A percentile compares a stretch with the other conserved stretches of the same genome.
phyloP scores from a whole-genome alignment of 2,888 invertebrate species.

The Melanargia galathea region DNA sequence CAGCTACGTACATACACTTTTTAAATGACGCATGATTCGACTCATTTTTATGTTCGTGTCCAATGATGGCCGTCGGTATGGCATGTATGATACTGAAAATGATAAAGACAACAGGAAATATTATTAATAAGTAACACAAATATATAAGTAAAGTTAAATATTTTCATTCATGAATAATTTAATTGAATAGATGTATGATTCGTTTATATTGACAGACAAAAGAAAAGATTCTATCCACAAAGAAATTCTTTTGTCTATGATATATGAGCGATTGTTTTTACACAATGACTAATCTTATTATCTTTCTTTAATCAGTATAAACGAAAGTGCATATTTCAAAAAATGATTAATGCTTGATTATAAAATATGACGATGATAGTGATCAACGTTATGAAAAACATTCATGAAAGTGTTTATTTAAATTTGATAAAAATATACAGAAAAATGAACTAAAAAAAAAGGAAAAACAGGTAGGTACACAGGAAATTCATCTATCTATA shows the following conservation, averaged over 20 bases:
- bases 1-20: slow-evolving; percentile 77
- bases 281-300: not conserved
- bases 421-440: too few species aligned
- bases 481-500: too few species aligned
- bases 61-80: slow-evolving; percentile 55
- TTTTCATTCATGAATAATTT: too few species aligned
- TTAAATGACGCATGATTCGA: slow-evolving; percentile 68
- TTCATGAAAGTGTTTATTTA: too few species aligned
- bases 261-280: not conserved
- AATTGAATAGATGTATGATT: not conserved
- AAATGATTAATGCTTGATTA: too few species aligned
- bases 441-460: too few species aligned
- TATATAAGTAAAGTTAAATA: not conserved
- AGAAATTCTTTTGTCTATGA: slow-evolving; percentile 1
- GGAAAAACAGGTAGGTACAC: too few species aligned
- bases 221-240: not conserved
- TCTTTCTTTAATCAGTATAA: not conserved
- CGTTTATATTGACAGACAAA: not conserved
- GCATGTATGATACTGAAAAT: slow-evolving; percentile 69
- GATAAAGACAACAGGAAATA: slow-evolving; percentile 20
- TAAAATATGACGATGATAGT: too few species aligned
- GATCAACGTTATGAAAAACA: too few species aligned
- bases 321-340: not conserved
- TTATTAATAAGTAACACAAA: not conserved
- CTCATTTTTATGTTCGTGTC: slow-evolving; percentile 62